Conservation (phyloP, 2,113 vertebrate species). For the Desmodus rotundus region DNA sequence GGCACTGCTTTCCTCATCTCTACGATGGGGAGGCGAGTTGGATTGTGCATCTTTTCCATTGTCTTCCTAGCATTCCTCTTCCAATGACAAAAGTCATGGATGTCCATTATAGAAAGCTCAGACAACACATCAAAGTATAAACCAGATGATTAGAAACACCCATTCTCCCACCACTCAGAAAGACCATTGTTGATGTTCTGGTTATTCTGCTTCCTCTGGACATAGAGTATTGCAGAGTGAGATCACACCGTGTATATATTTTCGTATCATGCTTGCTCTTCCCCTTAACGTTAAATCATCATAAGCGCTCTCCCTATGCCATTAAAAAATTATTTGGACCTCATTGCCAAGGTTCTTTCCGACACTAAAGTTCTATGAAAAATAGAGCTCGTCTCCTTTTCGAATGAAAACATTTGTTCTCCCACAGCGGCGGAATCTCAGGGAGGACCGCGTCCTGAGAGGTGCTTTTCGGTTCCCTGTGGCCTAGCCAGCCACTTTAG, state of each 20-base stretch:
- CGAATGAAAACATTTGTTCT: not conserved
- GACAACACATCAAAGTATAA: constrained; percentile 14
- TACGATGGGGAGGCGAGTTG: not conserved
- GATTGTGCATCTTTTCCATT: not conserved
- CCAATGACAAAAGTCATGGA: not conserved
- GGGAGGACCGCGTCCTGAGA: not conserved
- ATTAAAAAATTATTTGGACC: constrained; percentile 39
- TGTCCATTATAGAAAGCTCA: not conserved
- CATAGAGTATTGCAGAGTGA: not conserved
- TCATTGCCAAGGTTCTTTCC: constrained; percentile 31
- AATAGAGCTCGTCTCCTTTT: not conserved
- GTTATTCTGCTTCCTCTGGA: not conserved
- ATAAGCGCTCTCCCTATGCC: not conserved
- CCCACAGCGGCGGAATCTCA: not conserved
- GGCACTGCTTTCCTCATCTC: not conserved
- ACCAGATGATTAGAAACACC: constrained; percentile 25
- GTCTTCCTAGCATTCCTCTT: not conserved
- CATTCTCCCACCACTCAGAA: not conserved
- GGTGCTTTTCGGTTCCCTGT: not conserved
- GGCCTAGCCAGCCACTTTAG: not conserved
- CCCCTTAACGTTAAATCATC: constrained; percentile 14
- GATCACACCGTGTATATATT: not conserved
- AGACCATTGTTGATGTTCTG: not conserved
- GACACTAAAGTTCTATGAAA: not conserved
- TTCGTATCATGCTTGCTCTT: not conserved